phyloP scores from a whole-genome alignment of 1,140 invertebrate genomes.

The Tetraneura akinire region DNA sequence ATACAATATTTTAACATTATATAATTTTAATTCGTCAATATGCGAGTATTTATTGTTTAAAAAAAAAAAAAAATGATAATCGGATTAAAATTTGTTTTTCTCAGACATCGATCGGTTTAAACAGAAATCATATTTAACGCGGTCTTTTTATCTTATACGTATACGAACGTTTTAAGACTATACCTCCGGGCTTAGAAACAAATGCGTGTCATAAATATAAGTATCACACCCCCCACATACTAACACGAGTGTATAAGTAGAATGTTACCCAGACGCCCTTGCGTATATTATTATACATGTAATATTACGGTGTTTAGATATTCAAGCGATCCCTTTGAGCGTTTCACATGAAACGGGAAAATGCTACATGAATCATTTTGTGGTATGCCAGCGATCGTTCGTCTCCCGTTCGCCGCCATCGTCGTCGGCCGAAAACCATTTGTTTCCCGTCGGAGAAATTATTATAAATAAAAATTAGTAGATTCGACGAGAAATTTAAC shows the following conservation, averaged over 20 bases:
- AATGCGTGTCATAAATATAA: background rate
- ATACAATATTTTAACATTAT: no score
- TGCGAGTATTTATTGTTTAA: no score
- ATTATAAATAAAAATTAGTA: no score
- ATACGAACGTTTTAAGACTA: background rate
- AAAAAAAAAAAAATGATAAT: no score
- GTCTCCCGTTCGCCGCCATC: background rate
- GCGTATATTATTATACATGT: background rate
- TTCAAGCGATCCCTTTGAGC: background rate
- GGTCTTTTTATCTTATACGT: no score
- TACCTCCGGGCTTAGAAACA: background rate
- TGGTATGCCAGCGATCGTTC: no score
- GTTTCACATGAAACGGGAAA: background rate
- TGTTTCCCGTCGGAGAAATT: background rate
- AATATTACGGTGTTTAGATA: background rate
- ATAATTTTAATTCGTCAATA: no score
- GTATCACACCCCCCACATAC: background rate
- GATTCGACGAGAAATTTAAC: background rate
- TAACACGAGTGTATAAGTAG: background rate
- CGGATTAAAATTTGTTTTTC: no score
- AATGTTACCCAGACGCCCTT: background rate
- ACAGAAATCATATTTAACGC: no score
- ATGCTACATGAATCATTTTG: background rate
- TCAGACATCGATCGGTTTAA: no score
- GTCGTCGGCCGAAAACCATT: background rate